Conservation (phyloP, 2,797 vertebrate species). For the Sandelia bainsii region DNA sequence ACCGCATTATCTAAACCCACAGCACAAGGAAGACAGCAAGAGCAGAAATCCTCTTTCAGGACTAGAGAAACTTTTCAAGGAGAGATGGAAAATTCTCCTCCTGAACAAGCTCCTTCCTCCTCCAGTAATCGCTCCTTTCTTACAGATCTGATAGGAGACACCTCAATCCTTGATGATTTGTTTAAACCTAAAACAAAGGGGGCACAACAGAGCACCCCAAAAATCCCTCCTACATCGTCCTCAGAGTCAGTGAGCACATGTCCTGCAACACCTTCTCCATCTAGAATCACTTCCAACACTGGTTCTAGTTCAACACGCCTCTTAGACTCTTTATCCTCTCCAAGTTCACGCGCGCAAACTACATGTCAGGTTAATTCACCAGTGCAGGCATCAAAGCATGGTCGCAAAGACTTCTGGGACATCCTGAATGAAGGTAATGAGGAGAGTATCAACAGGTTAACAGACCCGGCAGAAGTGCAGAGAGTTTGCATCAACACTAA, state of each 20-base stretch:
- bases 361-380: neutral
- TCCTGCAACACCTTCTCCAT: neutral
- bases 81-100: conserved; percentile 18
- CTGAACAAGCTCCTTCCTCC: conserved; percentile 24
- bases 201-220: conserved; percentile 9
- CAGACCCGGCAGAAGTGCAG: conserved; percentile 89
- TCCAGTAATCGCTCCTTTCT: conserved; percentile 71
- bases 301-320: neutral
- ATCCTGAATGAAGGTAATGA: conserved; percentile 92
- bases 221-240: conserved; percentile 12
- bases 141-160: conserved; percentile 92
- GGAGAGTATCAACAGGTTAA: conserved; percentile 90
- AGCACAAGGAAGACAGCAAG: conserved; percentile 35
- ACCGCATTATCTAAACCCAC: conserved; percentile 59
- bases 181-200: conserved; percentile 82
- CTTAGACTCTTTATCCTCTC: neutral
- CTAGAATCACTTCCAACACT: neutral
- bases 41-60: conserved; percentile 34
- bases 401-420: conserved; percentile 95
- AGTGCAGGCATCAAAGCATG: conserved; percentile 75
- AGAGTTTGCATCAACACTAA: conserved; percentile 85
- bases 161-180: conserved; percentile 91
- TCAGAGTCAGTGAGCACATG: neutral
- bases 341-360: neutral
- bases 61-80: conserved; percentile 31